Evolutionary conservation across 2,797 vertebrate genomes (phyloP).

Genomic region (Phataginus tetradactyla): DNA sequence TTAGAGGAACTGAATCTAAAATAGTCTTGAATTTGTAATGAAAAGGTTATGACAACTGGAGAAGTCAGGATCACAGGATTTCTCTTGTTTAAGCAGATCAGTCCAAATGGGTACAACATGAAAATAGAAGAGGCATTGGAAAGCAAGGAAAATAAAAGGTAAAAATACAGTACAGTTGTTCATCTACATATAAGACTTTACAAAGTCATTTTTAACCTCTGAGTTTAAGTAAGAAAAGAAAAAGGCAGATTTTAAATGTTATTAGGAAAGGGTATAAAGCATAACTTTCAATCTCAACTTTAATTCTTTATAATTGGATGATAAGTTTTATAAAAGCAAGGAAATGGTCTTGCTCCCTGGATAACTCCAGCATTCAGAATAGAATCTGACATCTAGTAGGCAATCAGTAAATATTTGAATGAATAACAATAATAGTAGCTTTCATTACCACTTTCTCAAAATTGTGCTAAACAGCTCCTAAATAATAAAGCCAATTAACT

Average conservation of each 20-base stretch:
- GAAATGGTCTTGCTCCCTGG: neutral
- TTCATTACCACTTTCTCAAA: neutral
- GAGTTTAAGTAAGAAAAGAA: neutral
- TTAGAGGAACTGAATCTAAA: constrained; percentile 8
- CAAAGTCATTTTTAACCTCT: neutral
- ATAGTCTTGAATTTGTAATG: constrained; percentile 42
- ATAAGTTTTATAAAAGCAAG: neutral
- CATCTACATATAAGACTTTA: neutral
- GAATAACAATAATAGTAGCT: neutral
- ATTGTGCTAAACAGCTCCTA: neutral
- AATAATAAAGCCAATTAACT: neutral
- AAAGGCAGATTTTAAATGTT: constrained; percentile 4
- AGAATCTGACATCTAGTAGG: neutral
- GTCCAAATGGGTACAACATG: neutral
- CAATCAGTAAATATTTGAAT: neutral
- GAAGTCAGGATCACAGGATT: neutral
- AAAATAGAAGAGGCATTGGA: neutral
- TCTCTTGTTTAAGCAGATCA: neutral
- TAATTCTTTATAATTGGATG: neutral
- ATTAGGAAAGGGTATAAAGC: neutral
- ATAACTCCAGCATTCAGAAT: neutral
- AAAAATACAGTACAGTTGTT: neutral
- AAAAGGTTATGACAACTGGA: neutral
- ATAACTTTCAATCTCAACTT: neutral
- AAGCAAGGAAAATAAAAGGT: neutral